Base-by-base conservation (phyloP, 2,888 invertebrate genomes). In the Plutella xylostella region DNA sequence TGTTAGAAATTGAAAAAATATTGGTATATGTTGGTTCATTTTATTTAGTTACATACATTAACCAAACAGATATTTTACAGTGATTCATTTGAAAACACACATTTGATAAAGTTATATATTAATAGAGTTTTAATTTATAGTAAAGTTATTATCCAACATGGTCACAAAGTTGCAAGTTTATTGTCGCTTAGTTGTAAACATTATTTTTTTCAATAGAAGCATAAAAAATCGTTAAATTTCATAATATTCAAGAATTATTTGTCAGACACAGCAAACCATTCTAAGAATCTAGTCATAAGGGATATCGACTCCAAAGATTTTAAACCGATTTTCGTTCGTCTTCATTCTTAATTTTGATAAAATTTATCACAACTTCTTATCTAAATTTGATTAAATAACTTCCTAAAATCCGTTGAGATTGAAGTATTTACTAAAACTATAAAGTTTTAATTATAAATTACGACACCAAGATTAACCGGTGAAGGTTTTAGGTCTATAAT, bases 201-300 rank as follows among this genome's bases (percentile, higher is more conserved):
- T 33, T 2, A 14, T 17, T 25, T 39, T 17, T 14, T 15, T 21
- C 20, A 14, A 28, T 14, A 37, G 15, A 17, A 11, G 14, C 17
- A 25, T 19, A 9, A 37, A 22, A 39, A 25, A 42, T 37, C 30
- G 45, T 33, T 45, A 52, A 43, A 48, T 47, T 46, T 45, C 49
- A 51, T 55, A 42, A 48, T 51, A 51, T 49, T 55, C 51, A 54
- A 48, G 53, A 60, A 59, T 79, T 83, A 83, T 83, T 83, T 83
- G 83, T 83, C 83, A 72, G 69, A 79, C 83, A 84, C 83, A 83
- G 83, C 83, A 73, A 68, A 46, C 19, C 12, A 28, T 38, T 28
- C 15, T 33, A n/a, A n/a, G 4, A 59, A 58, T 63, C 65, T 72
- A 76, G 61, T 41, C 42, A 45, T 35, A 48, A 45, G 45, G 45